phyloP scores from a whole-genome alignment of 2,888 invertebrate species.

The Buathra laborator region DNA sequence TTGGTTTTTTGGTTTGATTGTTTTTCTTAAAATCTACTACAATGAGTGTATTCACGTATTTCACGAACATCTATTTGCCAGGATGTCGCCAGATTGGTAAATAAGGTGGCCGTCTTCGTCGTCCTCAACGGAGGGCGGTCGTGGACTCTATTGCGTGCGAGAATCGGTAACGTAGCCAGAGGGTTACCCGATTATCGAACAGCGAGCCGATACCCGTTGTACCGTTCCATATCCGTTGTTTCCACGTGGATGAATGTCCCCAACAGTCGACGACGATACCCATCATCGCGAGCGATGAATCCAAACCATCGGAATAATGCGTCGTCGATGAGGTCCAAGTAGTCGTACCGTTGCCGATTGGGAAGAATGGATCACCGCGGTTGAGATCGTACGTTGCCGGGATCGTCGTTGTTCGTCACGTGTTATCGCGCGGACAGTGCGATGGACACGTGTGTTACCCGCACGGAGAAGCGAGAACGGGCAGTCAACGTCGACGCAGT shows the following conservation, averaged over 20 bases:
- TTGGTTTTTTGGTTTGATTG: constrained; percentile 72
- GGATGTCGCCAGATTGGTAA: constrained; percentile 99
- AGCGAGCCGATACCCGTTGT: constrained; percentile 45
- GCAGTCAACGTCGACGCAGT: constrained; percentile 53
- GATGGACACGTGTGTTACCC: constrained; percentile 47
- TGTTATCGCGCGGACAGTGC: constrained; percentile 37
- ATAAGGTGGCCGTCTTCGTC: constrained; percentile 99
- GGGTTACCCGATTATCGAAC: constrained; percentile 40
- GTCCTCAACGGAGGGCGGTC: constrained; percentile 98
- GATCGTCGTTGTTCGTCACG: constrained; percentile 9
- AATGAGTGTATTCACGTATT: constrained; percentile 87
- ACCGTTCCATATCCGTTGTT: constrained; percentile 41
- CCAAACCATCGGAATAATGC: constrained; percentile 65
- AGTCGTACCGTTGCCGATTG: constrained; percentile 32
- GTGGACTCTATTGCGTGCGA: constrained; percentile 90
- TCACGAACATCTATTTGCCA: constrained; percentile 99
- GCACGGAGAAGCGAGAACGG: constrained; percentile 71
- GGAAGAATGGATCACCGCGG: constrained; percentile 54
- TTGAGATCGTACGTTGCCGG: constrained; percentile 57
- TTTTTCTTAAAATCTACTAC: constrained; percentile 83
- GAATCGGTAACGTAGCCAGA: constrained; percentile 68
- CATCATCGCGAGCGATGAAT: constrained; percentile 1
- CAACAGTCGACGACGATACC: not conserved
- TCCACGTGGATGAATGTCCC: constrained; percentile 9
- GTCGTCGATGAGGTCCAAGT: constrained; percentile 82